A percentile compares a stretch with the other conserved stretches of the same genome.
Evolutionary conservation across 1,140 invertebrate genomes (phyloP).

Genomic region (Eurosta solidaginis): DNA sequence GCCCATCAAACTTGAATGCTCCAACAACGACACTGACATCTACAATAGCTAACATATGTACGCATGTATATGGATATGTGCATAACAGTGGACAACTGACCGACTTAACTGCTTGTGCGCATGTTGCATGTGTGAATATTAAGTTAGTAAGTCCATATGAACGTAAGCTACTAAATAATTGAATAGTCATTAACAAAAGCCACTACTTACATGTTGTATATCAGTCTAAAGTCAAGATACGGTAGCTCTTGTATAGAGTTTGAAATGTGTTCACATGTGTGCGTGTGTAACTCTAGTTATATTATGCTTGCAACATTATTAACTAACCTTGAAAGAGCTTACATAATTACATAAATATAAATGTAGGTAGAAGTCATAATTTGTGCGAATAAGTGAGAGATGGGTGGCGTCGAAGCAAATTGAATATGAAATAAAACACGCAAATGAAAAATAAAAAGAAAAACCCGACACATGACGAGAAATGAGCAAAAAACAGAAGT

Average conservation of each 20-base stretch:
- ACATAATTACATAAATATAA: constrained; percentile 7
- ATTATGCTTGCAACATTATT: neutral
- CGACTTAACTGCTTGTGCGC: neutral
- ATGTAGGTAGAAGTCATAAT: neutral
- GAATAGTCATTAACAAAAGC: neutral
- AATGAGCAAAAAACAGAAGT: no score
- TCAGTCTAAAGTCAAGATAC: no score
- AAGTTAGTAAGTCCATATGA: neutral
- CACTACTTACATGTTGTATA: neutral
- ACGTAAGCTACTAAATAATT: neutral
- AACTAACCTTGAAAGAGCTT: constrained; percentile 19
- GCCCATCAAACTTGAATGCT: neutral
- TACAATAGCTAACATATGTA: neutral
- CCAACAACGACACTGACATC: neutral
- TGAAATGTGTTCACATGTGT: neutral
- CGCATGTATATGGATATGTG: neutral
- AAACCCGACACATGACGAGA: neutral
- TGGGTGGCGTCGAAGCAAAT: neutral
- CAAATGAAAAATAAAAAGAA: neutral
- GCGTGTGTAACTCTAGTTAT: neutral
- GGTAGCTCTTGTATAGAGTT: no score
- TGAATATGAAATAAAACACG: neutral
- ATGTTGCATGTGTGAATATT: neutral
- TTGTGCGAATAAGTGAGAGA: neutral
- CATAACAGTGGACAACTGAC: neutral